phyloP scores from a whole-genome alignment of 2,113 vertebrate species.

The Xiphias gladius region DNA sequence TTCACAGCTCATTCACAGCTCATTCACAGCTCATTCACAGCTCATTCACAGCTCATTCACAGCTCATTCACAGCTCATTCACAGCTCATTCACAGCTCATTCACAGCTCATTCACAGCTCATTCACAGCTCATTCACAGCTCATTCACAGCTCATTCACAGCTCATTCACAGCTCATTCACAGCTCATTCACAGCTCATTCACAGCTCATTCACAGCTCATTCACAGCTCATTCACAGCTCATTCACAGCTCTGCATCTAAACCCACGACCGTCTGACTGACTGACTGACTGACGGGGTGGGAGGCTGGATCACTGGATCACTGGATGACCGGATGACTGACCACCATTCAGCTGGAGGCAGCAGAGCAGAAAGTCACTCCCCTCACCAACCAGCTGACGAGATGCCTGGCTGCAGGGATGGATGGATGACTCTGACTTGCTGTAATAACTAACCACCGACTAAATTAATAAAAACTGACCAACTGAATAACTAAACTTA shows the following conservation, averaged over 20 bases:
- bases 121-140: no score
- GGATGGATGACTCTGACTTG: constrained; percentile 33
- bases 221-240: constrained; percentile 19
- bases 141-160: no score
- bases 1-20: no score
- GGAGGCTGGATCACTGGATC: constrained; percentile 20
- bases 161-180: no score
- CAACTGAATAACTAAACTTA: not conserved
- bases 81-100: no score
- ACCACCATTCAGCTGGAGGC: constrained; percentile 55
- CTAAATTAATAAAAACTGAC: not conserved
- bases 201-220: no score
- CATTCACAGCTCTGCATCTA: constrained; percentile 66
- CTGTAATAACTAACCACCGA: not conserved
- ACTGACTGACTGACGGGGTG: constrained; percentile 14
- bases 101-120: no score
- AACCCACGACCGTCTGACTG: constrained; percentile 25
- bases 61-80: no score
- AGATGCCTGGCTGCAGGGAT: constrained; percentile 60
- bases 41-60: no score
- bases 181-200: no score
- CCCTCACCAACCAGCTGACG: constrained; percentile 70
- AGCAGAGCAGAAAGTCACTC: constrained; percentile 58
- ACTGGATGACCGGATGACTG: constrained; percentile 18
- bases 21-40: no score